phyloP scores from a whole-genome alignment of 2,797 vertebrate species.

The Acanthis flammea region DNA sequence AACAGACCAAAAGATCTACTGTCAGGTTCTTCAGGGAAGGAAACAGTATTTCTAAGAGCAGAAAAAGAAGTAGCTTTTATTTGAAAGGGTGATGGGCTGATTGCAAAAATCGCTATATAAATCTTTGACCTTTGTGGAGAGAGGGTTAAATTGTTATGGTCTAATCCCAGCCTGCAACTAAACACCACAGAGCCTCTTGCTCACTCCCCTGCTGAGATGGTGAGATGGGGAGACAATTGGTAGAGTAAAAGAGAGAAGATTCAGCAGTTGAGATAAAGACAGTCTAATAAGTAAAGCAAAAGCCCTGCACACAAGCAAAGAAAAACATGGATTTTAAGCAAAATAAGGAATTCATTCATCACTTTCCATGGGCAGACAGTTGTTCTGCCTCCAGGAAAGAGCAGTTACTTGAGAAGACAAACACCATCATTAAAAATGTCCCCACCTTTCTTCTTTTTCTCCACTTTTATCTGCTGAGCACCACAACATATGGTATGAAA shows the following conservation, averaged over 20 bases:
- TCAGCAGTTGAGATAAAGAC: neutral
- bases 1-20: neutral
- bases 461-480: neutral
- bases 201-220: neutral
- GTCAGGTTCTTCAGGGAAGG: neutral
- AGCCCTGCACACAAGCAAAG: neutral
- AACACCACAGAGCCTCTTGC: neutral
- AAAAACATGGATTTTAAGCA: neutral
- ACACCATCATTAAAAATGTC: neutral
- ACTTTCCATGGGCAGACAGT: neutral
- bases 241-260: neutral
- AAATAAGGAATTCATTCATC: neutral
- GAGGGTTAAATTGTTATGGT: neutral
- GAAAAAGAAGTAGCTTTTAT: neutral
- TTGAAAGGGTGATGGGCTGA: neutral
- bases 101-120: neutral
- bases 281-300: neutral
- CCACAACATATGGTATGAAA: neutral
- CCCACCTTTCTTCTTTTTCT: neutral
- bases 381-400: neutral
- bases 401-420: neutral
- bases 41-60: neutral
- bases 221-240: neutral
- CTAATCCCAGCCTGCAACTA: neutral
- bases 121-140: neutral